Evolutionary conservation across 2,888 invertebrate species (phyloP).

Genomic region (Rhagium mordax): DNA sequence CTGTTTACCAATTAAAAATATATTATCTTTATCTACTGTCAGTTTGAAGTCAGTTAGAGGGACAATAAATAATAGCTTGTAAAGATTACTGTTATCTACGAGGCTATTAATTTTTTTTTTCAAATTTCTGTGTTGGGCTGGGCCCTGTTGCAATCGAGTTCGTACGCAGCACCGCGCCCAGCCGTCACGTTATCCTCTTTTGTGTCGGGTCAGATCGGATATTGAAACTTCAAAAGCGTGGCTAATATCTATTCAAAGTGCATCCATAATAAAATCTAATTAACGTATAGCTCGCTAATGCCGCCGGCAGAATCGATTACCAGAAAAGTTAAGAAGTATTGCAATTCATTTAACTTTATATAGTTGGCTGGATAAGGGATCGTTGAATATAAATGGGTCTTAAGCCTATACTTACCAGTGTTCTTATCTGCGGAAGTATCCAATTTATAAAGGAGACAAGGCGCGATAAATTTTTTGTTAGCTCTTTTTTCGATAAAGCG

Average conservation of each 20-base stretch:
- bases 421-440: not conserved
- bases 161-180: not conserved
- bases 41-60: too few species aligned
- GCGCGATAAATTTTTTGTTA: not conserved
- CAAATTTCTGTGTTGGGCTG: too few species aligned
- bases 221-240: not conserved
- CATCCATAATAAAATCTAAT: conserved; percentile 11
- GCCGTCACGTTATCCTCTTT: not conserved
- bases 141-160: not conserved
- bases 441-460: conserved; percentile 7
- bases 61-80: too few species aligned
- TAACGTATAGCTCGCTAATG: not conserved
- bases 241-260: not conserved
- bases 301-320: not conserved
- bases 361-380: not conserved
- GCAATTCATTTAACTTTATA: conserved; percentile 15
- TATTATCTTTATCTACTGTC: too few species aligned
- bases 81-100: too few species aligned
- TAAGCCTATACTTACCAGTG: conserved; percentile 1
- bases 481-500: not conserved
- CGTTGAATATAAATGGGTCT: conserved; percentile 19
- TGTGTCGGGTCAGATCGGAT: not conserved
- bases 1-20: too few species aligned
- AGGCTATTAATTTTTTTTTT: too few species aligned
- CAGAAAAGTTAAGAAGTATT: conserved; percentile 5